Base-by-base conservation (phyloP, 2,113 vertebrate genomes). In the Gymnobelideus leadbeateri region DNA sequence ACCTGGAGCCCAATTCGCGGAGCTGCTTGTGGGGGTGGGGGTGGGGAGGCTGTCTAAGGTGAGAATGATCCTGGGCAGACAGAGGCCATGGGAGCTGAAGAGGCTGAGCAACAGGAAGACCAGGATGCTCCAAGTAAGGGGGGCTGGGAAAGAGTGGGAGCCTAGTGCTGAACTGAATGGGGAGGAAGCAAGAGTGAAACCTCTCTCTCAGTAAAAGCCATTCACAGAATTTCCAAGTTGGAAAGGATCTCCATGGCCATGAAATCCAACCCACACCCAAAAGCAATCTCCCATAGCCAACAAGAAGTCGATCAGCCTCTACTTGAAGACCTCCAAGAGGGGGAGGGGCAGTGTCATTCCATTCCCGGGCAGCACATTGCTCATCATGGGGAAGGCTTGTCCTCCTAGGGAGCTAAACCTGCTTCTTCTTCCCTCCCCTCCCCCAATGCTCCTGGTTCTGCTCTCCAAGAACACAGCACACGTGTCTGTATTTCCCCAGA, bases 31-130 rank as follows among this genome's bases (percentile, higher is more conserved):
- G 68, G 14, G 68, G 31, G 61, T n/a, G 61, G 61, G 61, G 68
- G 68, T 43, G 68, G 68, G 68, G 68, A 84, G 68, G 68, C 68
- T 84, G 68, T 84, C 68, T 84, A 84, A 84, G 68, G 68, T 84
- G 68, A 84, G 68, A 84, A 43, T 84, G 68, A 84, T 84, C 68
- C n/a, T 84, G 68, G 68, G 37, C 68, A 84, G 68, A 43, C 68
- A 43, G 68, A 84, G 68, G 68, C 68, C 68, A 43, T 8, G 19
- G 68, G 68, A 84, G 68, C 68, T 23, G 68, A 84, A 77, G 68
- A 77, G 68, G 37, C 37, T 77, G 68, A 43, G 37, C 16, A 43
- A 77, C 37, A 77, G 68, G 19, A 77, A 77, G 68, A 8, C n/a
- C 19, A 68, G 37, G 68, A 84, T 84, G n/a, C 68, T 84, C 68